Evolutionary conservation across 2,888 invertebrate genomes (phyloP).

Genomic region (Encarsia formosa): DNA sequence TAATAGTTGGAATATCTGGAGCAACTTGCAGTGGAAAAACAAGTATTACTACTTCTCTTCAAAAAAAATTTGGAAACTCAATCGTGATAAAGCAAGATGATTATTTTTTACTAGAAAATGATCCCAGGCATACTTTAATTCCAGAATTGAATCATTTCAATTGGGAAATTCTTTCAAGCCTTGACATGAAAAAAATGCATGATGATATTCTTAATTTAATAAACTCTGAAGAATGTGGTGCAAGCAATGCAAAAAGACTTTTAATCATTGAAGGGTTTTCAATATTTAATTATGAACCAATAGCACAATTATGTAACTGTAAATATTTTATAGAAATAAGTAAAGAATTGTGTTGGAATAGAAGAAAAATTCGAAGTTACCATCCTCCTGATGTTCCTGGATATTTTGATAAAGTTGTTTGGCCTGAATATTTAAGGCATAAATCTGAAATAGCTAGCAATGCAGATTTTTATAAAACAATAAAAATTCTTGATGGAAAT

Average conservation of each 20-base stretch:
- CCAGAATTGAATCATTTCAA: slow-evolving; percentile 68
- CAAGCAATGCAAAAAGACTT: slow-evolving; percentile 50
- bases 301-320: slow-evolving; percentile 64
- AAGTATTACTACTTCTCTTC: slow-evolving; percentile 61
- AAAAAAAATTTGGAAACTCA: slow-evolving; percentile 48
- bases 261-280: slow-evolving; percentile 75
- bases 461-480: slow-evolving; percentile 29
- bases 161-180: slow-evolving; percentile 67
- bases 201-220: slow-evolving; percentile 56
- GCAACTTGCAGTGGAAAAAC: slow-evolving; percentile 84
- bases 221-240: slow-evolving; percentile 29
- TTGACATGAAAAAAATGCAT: slow-evolving; percentile 72
- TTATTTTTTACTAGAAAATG: slow-evolving; percentile 67
- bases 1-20: slow-evolving; percentile 70
- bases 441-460: slow-evolving; percentile 50
- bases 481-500: slow-evolving; percentile 41
- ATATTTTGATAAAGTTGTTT: slow-evolving; percentile 85
- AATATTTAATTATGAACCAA: slow-evolving; percentile 66
- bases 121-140: slow-evolving; percentile 62
- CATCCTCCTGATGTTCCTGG: slow-evolving; percentile 82
- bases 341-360: slow-evolving; percentile 62
- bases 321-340: slow-evolving; percentile 72
- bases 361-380: slow-evolving; percentile 66
- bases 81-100: slow-evolving; percentile 68
- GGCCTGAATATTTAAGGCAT: slow-evolving; percentile 77